phyloP scores from a whole-genome alignment of 2,797 vertebrate genomes.

The Mormyrus proboscirostris region DNA sequence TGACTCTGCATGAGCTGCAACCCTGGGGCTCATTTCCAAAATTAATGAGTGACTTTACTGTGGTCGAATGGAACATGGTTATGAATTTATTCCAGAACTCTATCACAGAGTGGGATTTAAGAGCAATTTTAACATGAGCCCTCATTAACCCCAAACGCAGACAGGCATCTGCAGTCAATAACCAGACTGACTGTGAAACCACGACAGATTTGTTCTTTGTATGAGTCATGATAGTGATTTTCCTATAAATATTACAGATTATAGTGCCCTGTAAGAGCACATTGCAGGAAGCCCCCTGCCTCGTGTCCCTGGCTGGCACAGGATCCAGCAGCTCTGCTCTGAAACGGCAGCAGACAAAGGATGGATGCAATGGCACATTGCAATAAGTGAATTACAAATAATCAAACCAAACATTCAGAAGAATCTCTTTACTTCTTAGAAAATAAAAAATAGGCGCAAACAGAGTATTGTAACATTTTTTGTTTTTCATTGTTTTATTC shows the following conservation, averaged over 20 bases:
- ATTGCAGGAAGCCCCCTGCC: not conserved
- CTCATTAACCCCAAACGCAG: not conserved
- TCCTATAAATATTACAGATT: not conserved
- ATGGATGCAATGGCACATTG: not conserved
- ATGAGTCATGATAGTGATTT: not conserved
- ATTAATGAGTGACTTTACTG: not conserved
- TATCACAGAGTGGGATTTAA: not conserved
- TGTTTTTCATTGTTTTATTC: not conserved
- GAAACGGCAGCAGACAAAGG: not conserved
- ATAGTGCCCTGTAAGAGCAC: not conserved
- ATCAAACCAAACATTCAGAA: not conserved
- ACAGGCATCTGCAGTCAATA: not conserved
- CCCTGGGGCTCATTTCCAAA: not conserved
- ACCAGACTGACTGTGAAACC: not conserved
- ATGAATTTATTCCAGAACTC: not conserved
- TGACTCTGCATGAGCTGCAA: not conserved
- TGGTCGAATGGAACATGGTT: not conserved
- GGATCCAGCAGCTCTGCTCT: not conserved
- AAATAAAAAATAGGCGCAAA: not conserved
- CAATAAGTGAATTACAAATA: not conserved
- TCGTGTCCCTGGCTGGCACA: not conserved
- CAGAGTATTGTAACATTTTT: not conserved
- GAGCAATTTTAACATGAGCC: not conserved
- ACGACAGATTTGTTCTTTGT: not conserved
- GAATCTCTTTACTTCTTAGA: not conserved